Conservation (phyloP, 2,113 vertebrate genomes). For the Elgaria multicarinata region DNA sequence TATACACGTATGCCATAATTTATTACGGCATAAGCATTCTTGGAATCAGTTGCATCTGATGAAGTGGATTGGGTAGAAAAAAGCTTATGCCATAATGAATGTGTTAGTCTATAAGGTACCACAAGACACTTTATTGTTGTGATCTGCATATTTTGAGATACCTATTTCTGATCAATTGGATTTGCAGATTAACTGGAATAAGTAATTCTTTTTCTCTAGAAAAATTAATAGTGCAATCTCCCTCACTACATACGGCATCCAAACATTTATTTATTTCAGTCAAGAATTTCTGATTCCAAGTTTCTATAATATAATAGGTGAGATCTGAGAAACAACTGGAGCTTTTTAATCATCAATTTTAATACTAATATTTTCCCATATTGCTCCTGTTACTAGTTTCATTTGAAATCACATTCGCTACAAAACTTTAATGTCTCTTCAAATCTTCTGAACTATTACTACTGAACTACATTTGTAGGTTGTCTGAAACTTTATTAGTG, state of each 20-base stretch:
- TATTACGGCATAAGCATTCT: too few species aligned
- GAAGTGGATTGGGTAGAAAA: too few species aligned
- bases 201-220: background rate
- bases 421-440: background rate
- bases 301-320: background rate
- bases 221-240: background rate
- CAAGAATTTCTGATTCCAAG: background rate
- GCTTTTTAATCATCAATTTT: background rate
- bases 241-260: background rate
- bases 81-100: too few species aligned
- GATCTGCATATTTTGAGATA: background rate
- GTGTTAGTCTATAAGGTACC: too few species aligned
- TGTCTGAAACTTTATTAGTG: background rate
- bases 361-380: background rate
- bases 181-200: background rate
- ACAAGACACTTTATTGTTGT: background rate
- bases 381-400: background rate
- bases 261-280: background rate
- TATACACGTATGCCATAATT: too few species aligned
- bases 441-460: background rate
- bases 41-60: too few species aligned
- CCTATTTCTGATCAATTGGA: background rate
- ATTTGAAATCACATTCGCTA: background rate
- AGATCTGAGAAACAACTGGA: background rate
- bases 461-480: background rate